Evolutionary conservation across 2,888 invertebrate genomes (phyloP).

Genomic region (Meteorus cinctellus): DNA sequence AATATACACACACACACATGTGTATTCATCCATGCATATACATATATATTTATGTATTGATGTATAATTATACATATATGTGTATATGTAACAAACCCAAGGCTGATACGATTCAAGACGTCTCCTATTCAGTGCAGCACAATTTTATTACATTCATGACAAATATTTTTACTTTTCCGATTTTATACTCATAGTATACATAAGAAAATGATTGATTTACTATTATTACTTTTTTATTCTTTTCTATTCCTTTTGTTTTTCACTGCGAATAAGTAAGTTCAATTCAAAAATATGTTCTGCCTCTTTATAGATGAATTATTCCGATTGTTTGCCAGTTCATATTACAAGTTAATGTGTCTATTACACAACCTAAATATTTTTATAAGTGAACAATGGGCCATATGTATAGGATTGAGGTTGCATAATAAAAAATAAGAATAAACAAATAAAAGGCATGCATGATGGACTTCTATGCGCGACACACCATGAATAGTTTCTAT

Average conservation of each 20-base stretch:
- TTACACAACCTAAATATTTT: slow-evolving; percentile 11
- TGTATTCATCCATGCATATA: background rate
- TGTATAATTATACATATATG: background rate
- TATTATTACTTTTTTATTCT: background rate
- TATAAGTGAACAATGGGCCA: slow-evolving; percentile 6
- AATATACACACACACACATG: background rate
- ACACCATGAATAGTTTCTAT: background rate
- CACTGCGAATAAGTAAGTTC: background rate
- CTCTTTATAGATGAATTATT: background rate
- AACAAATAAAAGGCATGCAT: background rate
- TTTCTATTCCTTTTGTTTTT: background rate
- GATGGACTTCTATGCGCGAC: background rate
- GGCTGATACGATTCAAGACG: background rate
- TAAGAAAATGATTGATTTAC: background rate
- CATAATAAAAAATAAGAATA: background rate
- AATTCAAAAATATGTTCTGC: background rate
- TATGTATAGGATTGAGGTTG: background rate
- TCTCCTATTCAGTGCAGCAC: background rate
- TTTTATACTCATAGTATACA: background rate
- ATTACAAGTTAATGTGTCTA: background rate
- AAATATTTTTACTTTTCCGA: background rate
- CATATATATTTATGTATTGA: too few relatives aligned
- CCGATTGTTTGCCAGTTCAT: slow-evolving; percentile 9
- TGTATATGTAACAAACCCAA: background rate
- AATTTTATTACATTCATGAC: background rate